Evolutionary conservation across 2,113 vertebrate species (phyloP).

Genomic region (Gopherus flavomarginatus): DNA sequence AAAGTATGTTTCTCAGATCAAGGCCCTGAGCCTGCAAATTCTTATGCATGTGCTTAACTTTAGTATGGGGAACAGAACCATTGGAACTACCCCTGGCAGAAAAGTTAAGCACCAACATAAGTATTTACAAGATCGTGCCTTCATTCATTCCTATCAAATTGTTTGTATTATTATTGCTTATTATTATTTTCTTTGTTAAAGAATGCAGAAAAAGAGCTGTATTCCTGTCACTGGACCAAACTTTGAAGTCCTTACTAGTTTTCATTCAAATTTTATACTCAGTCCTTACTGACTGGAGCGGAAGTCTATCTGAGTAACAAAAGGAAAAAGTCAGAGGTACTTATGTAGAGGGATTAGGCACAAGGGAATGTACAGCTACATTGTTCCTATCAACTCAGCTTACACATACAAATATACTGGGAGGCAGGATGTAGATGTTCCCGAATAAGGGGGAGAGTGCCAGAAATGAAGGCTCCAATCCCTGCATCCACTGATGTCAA

Average conservation of each 20-base stretch:
- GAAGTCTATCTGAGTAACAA: neutral
- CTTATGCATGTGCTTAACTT: neutral
- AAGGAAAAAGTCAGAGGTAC: neutral
- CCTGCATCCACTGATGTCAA: neutral
- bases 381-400: neutral
- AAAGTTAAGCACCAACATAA: neutral
- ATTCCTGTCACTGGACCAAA: neutral
- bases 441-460: neutral
- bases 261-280: neutral
- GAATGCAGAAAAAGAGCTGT: neutral
- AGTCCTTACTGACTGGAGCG: neutral
- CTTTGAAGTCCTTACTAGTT: neutral
- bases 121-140: accelerated
- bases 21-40: neutral
- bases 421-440: neutral
- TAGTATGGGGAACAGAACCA: neutral
- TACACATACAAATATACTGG: neutral
- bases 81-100: neutral
- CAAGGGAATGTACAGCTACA: neutral
- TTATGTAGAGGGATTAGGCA: neutral
- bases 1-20: neutral
- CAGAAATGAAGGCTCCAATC: neutral
- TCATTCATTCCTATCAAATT: neutral
- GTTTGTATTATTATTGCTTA: neutral
- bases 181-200: neutral